Percentiles rank a stretch among this genome's conserved stretches.
These are phyloP conservation scores for Thyatira batis DNA, from an alignment of 2,888 invertebrate genomes.

Conservation along the genomic window DNA sequence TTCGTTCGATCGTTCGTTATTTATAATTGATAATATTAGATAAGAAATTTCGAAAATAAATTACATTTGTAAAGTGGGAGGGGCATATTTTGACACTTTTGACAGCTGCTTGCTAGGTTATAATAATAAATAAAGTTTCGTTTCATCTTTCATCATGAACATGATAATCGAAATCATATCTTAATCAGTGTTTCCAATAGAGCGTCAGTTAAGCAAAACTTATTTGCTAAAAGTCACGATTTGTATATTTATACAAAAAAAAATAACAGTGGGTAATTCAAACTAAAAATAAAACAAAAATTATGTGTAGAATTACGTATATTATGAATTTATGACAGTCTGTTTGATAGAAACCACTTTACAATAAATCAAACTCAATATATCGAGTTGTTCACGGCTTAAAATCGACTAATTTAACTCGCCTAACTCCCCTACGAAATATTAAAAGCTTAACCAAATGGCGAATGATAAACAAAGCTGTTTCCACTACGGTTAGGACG, in stretches of 20 bases:
- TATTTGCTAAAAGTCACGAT: no score
- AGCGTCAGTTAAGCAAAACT: no score
- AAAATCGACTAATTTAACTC: slow-evolving; percentile 26
- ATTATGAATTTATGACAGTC: no score
- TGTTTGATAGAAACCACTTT: no score
- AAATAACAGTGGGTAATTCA: no score
- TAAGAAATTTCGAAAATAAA: slow-evolving; percentile 64
- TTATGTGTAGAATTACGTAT: no score
- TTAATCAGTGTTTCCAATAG: no score
- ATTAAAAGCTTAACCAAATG: slow-evolving; percentile 32
- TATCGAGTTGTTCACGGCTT: slow-evolving; percentile 17
- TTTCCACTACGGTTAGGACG: slow-evolving; percentile 72
- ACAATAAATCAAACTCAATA: slow-evolving; percentile 7
- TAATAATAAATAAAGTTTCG: slow-evolving; percentile 17
- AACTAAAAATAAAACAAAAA: no score
- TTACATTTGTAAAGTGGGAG: slow-evolving; percentile 45
- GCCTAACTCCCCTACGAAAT: slow-evolving; percentile 8
- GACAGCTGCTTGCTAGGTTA: slow-evolving; percentile 38
- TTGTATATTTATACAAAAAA: no score
- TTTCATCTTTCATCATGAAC: background rate
- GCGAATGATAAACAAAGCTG: slow-evolving; percentile 55
- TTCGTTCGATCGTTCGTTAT: slow-evolving; percentile 58
- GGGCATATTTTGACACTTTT: slow-evolving; percentile 44
- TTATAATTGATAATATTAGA: slow-evolving; percentile 35
- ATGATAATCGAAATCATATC: no score